phyloP scores from a whole-genome alignment of 2,888 invertebrate genomes.

The Limulus polyphemus region DNA sequence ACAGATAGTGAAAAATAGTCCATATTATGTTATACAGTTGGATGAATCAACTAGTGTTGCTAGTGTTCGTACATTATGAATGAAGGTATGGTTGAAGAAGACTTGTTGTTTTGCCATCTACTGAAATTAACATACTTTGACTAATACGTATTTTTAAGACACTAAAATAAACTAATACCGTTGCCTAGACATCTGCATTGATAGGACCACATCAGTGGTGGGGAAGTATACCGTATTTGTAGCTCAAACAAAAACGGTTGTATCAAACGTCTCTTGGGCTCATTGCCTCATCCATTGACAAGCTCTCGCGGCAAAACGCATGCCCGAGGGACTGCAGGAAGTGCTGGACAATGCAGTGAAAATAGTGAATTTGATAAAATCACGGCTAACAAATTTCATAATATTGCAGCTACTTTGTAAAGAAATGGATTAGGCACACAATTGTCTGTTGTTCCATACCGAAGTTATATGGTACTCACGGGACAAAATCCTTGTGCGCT shows the following conservation, averaged over 20 bases:
- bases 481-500: background rate
- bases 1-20: background rate
- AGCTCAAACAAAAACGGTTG: background rate
- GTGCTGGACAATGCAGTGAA: slow-evolving; percentile 1
- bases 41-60: slow-evolving; percentile 1
- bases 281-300: slow-evolving; percentile 2
- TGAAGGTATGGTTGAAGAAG: background rate
- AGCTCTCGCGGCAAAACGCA: slow-evolving; percentile 1
- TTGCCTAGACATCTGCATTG: slow-evolving; percentile 1
- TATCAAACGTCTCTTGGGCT: background rate
- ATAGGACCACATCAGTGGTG: background rate
- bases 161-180: background rate
- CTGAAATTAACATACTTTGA: background rate
- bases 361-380: slow-evolving; percentile 3
- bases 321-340: background rate
- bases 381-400: background rate
- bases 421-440: background rate
- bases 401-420: background rate
- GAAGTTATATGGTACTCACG: slow-evolving; percentile 2
- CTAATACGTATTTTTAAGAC: background rate
- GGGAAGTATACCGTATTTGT: too few relatives aligned
- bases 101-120: background rate
- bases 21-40: background rate
- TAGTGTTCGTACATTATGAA: background rate
- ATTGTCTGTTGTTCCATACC: slow-evolving; percentile 1